Evolutionary conservation across 2,888 invertebrate species (phyloP).

Genomic region (Eupeodes luniger): DNA sequence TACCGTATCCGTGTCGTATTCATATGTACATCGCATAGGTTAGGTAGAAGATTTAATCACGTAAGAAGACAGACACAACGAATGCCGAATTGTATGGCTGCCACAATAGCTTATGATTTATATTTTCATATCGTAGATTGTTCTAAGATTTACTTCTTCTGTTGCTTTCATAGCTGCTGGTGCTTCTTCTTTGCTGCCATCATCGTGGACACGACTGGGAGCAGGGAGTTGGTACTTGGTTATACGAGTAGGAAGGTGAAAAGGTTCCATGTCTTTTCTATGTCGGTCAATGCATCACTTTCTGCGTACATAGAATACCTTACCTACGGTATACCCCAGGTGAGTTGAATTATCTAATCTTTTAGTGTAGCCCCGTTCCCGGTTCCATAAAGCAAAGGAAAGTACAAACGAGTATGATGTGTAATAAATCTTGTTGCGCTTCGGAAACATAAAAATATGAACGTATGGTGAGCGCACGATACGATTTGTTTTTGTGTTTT

Average conservation of each 20-base stretch:
- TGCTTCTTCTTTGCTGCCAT: neutral
- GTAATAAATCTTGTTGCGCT: slow-evolving; percentile 61
- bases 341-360: slow-evolving; percentile 56
- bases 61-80: slow-evolving; percentile 19
- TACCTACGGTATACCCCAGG: slow-evolving; percentile 23
- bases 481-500: neutral
- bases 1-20: slow-evolving; percentile 7
- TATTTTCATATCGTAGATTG: slow-evolving; percentile 64
- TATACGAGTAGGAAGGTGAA: slow-evolving; percentile 6
- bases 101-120: slow-evolving; percentile 43
- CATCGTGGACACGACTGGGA: neutral
- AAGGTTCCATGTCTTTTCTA: slow-evolving; percentile 9
- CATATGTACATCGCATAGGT: neutral
- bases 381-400: neutral
- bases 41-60: slow-evolving; percentile 34
- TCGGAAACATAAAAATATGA: slow-evolving; percentile 15
- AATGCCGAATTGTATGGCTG: slow-evolving; percentile 26
- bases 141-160: slow-evolving; percentile 60
- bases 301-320: neutral
- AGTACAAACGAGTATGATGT: slow-evolving; percentile 37
- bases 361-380: slow-evolving; percentile 24
- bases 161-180: neutral
- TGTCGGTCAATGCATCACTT: slow-evolving; percentile 60
- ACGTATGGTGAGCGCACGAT: slow-evolving; percentile 14
- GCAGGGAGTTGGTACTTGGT: neutral